A percentile compares a stretch with the other conserved stretches of the same genome.
These are phyloP conservation scores for Phoronis australis DNA, from an alignment of 2,888 invertebrate genomes.

Conservation along the genomic window DNA sequence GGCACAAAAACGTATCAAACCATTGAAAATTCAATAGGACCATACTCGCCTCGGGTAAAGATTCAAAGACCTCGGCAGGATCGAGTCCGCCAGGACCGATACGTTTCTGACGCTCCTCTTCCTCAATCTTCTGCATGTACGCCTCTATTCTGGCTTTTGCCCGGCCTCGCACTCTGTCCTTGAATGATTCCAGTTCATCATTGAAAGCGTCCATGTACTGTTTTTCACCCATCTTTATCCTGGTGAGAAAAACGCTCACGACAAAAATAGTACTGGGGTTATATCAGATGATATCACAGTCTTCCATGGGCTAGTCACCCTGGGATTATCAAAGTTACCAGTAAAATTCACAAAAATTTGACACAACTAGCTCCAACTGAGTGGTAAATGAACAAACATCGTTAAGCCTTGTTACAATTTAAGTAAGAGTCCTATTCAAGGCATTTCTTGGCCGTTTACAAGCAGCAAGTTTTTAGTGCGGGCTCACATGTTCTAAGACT, in stretches of 20 bases:
- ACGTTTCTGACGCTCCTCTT: slow-evolving; percentile 78
- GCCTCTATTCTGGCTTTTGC: slow-evolving; percentile 82
- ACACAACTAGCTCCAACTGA: too few relatives aligned
- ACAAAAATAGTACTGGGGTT: not conserved
- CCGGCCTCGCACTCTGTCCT: slow-evolving; percentile 75
- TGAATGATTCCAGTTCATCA: slow-evolving; percentile 84
- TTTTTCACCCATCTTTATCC: slow-evolving; percentile 86
- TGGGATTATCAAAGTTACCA: too few relatives aligned
- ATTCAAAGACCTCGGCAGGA: slow-evolving; percentile 92
- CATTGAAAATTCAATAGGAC: not conserved
- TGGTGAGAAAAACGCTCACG: slow-evolving; percentile 38
- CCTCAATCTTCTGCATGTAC: slow-evolving; percentile 71
- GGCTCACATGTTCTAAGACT: too few relatives aligned
- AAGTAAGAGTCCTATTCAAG: too few relatives aligned
- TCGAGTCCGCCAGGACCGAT: slow-evolving; percentile 97
- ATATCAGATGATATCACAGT: too few relatives aligned
- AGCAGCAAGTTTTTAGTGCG: too few relatives aligned
- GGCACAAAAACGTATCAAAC: not conserved
- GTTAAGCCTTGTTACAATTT: too few relatives aligned
- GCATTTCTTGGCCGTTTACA: too few relatives aligned
- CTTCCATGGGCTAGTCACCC: too few relatives aligned
- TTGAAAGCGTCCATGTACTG: slow-evolving; percentile 91
- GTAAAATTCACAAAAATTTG: too few relatives aligned
- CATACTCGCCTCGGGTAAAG: slow-evolving; percentile 72
- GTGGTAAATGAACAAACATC: too few relatives aligned